These are phyloP conservation scores for Bombus impatiens DNA, from an alignment of 1,140 invertebrate species.

Conservation along the genomic window DNA sequence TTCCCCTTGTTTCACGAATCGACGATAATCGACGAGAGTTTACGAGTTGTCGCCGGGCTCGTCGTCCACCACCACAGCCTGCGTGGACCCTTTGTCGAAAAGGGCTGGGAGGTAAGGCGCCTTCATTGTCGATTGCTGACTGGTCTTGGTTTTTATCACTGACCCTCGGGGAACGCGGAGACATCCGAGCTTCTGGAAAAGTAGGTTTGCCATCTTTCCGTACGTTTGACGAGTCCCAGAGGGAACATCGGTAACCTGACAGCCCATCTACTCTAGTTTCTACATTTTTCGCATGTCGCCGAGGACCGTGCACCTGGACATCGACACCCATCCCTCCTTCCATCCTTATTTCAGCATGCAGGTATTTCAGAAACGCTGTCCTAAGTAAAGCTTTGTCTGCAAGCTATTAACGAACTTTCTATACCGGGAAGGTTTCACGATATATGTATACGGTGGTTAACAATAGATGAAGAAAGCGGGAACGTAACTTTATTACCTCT, in stretches of 20 bases:
- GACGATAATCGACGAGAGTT: constrained; percentile 55
- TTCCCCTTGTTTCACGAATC: constrained; percentile 50
- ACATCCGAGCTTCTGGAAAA: constrained; percentile 63
- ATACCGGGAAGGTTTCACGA: neutral
- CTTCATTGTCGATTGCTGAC: constrained; percentile 74
- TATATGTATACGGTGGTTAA: neutral
- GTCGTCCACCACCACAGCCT: neutral
- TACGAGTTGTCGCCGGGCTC: constrained; percentile 55
- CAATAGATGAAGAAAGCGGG: neutral
- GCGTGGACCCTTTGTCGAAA: constrained; percentile 37
- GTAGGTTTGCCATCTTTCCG: constrained; percentile 70
- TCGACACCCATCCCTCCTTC: neutral
- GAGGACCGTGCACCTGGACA: constrained; percentile 29
- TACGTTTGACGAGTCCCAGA: constrained; percentile 74
- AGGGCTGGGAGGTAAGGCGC: constrained; percentile 50
- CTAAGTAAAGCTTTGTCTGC: neutral
- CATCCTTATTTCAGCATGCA: neutral
- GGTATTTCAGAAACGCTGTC: neutral
- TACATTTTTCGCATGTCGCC: constrained; percentile 26
- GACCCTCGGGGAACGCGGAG: constrained; percentile 62
- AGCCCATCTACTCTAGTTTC: constrained; percentile 66
- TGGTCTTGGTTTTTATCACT: constrained; percentile 73
- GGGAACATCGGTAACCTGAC: constrained; percentile 75
- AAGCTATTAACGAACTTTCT: neutral
- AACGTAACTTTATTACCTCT: neutral